phyloP scores from a whole-genome alignment of 2,113 vertebrate genomes.

The Heterotis niloticus region DNA sequence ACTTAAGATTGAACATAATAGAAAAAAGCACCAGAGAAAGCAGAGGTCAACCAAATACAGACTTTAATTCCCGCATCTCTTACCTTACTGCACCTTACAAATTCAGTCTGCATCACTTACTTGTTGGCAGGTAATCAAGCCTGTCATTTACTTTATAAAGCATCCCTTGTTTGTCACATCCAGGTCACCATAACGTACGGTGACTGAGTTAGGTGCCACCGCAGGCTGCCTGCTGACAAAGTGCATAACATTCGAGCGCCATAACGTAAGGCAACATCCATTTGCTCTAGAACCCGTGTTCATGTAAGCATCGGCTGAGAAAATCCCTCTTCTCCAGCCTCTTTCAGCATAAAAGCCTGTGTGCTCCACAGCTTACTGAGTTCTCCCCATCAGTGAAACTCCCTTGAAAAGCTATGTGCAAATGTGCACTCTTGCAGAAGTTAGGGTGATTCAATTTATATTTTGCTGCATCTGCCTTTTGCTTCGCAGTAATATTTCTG shows the following conservation, averaged over 20 bases:
- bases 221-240: background rate
- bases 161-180: background rate
- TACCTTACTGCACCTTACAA: background rate
- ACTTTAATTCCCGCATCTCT: background rate
- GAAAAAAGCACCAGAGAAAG: background rate
- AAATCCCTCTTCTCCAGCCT: background rate
- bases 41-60: background rate
- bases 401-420: slow-evolving; percentile 5
- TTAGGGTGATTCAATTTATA: slow-evolving; percentile 1
- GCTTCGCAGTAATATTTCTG: background rate
- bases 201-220: background rate
- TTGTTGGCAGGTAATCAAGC: background rate
- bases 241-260: background rate
- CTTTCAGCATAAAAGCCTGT: background rate
- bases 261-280: background rate
- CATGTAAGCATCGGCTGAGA: background rate
- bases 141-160: background rate
- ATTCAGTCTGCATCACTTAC: background rate
- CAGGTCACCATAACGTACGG: background rate
- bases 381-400: background rate
- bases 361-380: background rate
- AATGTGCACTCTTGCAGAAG: background rate
- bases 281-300: background rate
- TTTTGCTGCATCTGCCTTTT: background rate
- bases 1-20: too few relatives aligned